A percentile compares a stretch with the other conserved stretches of the same genome.
Conservation (phyloP, 2,113 vertebrate genomes). For the Dryoscopus gambensis region DNA sequence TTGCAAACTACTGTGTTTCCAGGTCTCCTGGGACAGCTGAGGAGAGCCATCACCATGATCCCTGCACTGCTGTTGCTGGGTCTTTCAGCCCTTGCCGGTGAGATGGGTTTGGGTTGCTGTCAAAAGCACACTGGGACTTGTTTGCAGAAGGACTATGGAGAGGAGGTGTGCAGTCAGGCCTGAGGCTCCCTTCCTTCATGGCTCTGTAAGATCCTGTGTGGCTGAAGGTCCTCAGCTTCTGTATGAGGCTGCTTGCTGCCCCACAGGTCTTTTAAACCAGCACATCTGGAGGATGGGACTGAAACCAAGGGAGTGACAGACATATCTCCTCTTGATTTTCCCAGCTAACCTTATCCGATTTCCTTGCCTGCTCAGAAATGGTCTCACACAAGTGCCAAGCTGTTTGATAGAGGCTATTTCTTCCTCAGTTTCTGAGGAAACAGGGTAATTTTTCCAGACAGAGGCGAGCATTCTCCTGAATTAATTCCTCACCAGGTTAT, state of each 20-base stretch:
- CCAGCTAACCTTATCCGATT: neutral
- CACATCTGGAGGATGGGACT: accelerated
- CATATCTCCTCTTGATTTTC: neutral
- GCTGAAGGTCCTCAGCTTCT: neutral
- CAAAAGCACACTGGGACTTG: neutral
- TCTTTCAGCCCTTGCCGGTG: constrained; percentile 46
- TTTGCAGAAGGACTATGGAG: neutral
- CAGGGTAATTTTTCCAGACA: neutral
- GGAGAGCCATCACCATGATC: constrained; percentile 19
- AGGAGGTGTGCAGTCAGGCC: neutral
- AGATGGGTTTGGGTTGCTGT: neutral
- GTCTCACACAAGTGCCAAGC: neutral
- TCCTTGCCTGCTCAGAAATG: neutral
- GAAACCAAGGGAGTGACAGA: neutral
- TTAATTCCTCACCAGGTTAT: neutral
- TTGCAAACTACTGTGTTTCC: constrained; percentile 67
- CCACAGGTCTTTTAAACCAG: neutral
- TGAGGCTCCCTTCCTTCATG: neutral
- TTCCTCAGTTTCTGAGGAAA: neutral
- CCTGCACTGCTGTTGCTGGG: constrained; percentile 45
- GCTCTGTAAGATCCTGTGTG: neutral
- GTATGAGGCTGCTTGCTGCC: accelerated
- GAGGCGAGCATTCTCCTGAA: neutral
- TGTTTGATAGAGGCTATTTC: neutral
- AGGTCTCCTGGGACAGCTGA: constrained; percentile 65